phyloP scores from a whole-genome alignment of 1,140 invertebrate species.

The Physella acuta region DNA sequence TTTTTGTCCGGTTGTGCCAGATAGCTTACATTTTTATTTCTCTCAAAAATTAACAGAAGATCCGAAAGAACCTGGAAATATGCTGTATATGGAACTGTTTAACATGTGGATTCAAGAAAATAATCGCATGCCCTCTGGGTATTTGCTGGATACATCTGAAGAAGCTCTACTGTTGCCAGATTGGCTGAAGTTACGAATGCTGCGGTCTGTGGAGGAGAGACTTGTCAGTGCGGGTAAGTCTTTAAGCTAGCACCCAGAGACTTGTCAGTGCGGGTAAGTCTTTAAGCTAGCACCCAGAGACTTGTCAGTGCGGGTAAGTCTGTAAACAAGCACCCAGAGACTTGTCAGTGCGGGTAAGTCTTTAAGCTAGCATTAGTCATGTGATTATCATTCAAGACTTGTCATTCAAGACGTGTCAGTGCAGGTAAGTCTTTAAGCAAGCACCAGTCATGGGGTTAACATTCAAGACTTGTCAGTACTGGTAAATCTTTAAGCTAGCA shows the following conservation, averaged over 20 bases:
- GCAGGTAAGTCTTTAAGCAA: too few relatives aligned
- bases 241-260: too few relatives aligned
- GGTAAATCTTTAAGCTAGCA: too few relatives aligned
- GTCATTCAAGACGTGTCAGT: too few relatives aligned
- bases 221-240: conserved; percentile 73
- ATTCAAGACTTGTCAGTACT: too few relatives aligned
- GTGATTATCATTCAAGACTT: too few relatives aligned
- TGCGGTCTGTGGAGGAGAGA: conserved; percentile 78
- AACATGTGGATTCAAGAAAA: conserved; percentile 68
- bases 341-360: conserved; percentile 73
- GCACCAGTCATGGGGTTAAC: too few relatives aligned
- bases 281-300: too few relatives aligned
- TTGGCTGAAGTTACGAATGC: conserved; percentile 92
- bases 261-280: conserved; percentile 73
- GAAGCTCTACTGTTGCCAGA: conserved; percentile 86
- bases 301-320: conserved; percentile 73
- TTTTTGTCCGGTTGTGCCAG: background rate
- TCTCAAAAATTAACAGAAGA: background rate
- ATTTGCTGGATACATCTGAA: conserved; percentile 79
- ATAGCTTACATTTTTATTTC: background rate
- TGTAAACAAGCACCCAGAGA: too few relatives aligned
- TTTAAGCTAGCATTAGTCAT: too few relatives aligned
- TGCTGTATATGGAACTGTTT: conserved; percentile 67
- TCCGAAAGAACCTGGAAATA: conserved; percentile 19
- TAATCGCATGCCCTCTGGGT: conserved; percentile 71